phyloP scores from a whole-genome alignment of 2,888 invertebrate species.

The Apamea monoglypha region DNA sequence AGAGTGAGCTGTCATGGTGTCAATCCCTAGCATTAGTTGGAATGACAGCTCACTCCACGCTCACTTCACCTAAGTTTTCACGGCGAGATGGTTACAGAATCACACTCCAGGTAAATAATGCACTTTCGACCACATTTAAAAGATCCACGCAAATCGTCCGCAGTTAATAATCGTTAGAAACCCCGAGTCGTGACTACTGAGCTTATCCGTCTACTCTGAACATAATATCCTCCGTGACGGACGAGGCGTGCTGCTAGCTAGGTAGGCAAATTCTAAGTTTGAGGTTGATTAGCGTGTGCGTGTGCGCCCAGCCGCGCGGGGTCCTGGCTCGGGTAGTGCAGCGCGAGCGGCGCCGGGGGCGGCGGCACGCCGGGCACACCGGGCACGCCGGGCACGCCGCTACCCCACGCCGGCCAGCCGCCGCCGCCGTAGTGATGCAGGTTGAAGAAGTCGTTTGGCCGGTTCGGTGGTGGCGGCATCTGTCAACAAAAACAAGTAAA shows the following conservation, averaged over 20 bases:
- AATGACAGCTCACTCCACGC: too few relatives aligned
- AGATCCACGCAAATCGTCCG: not conserved
- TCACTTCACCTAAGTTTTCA: too few relatives aligned
- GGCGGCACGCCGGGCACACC: slow-evolving; percentile 68
- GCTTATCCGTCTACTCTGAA: slow-evolving; percentile 5
- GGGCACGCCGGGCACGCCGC: slow-evolving; percentile 60
- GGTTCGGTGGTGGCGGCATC: slow-evolving; percentile 88
- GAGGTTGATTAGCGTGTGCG: slow-evolving; percentile 84
- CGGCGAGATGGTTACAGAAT: too few relatives aligned
- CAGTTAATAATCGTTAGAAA: slow-evolving; percentile 9
- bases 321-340: slow-evolving; percentile 99
- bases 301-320: slow-evolving; percentile 96
- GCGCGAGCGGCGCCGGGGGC: slow-evolving; percentile 90
- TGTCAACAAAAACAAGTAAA: slow-evolving; percentile 55
- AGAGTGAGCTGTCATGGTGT: too few relatives aligned
- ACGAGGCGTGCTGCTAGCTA: not conserved
- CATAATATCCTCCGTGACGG: not conserved
- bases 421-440: slow-evolving; percentile 86
- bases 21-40: too few relatives aligned
- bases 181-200: not conserved
- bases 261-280: slow-evolving; percentile 72
- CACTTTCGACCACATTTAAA: not conserved
- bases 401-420: slow-evolving; percentile 76
- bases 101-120: slow-evolving; percentile 1
- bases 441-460: slow-evolving; percentile 92